Conservation (phyloP, 2,797 vertebrate genomes). For the Coracias cyanogaster region DNA sequence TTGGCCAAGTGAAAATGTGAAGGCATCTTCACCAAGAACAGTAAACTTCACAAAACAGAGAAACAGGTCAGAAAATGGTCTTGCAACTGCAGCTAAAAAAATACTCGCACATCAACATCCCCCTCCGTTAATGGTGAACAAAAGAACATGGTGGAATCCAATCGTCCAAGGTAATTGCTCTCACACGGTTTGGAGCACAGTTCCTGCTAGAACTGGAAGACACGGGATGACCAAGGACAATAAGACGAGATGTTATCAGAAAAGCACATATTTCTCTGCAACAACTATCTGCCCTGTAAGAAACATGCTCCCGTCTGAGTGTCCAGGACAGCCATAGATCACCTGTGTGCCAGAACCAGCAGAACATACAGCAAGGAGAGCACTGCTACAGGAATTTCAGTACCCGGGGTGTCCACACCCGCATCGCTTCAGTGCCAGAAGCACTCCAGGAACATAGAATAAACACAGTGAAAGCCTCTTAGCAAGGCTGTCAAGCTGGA, state of each 20-base stretch:
- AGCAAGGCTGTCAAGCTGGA: background rate
- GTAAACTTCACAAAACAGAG: too few relatives aligned
- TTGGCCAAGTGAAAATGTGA: fast-evolving
- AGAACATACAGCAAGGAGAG: background rate
- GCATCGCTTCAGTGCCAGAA: background rate
- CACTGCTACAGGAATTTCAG: background rate
- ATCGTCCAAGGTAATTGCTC: fast-evolving
- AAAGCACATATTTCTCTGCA: background rate
- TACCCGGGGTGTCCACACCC: background rate
- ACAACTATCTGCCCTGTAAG: fast-evolving
- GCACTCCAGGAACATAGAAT: slow-evolving; percentile 6
- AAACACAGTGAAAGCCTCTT: background rate
- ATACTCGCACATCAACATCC: too few relatives aligned
- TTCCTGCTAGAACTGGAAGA: background rate
- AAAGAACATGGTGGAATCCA: fast-evolving
- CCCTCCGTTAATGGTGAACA: background rate
- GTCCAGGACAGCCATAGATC: fast-evolving
- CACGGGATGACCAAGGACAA: background rate
- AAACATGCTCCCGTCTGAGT: background rate
- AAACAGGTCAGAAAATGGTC: too few relatives aligned
- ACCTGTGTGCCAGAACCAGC: fast-evolving
- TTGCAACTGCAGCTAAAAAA: background rate
- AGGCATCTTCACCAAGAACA: fast-evolving
- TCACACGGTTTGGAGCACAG: background rate
- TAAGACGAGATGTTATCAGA: background rate